A percentile compares a stretch with the other conserved stretches of the same genome.
These are phyloP conservation scores for Zaprionus camerounensis DNA, from an alignment of 1,140 invertebrate species.

Conservation along the genomic window DNA sequence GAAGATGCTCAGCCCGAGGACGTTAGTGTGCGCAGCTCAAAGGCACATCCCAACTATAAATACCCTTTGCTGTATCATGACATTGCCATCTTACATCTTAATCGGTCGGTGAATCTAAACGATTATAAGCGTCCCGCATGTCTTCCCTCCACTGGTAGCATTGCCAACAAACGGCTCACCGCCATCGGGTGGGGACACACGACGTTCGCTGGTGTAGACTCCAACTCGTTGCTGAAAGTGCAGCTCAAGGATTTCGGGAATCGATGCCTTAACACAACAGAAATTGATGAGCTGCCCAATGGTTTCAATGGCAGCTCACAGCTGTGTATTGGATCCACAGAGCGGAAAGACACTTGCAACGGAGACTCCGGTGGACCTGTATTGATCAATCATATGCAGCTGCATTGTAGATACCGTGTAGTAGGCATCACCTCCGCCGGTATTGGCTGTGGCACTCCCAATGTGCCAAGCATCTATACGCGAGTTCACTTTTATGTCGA, in stretches of 20 bases:
- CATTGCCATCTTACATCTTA: constrained; percentile 57
- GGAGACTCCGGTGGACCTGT: constrained; percentile 81
- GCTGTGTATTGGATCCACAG: constrained; percentile 88
- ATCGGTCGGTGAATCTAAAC: constrained; percentile 33
- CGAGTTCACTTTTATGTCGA: constrained; percentile 67
- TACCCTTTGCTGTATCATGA: constrained; percentile 58
- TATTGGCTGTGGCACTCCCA: constrained; percentile 61
- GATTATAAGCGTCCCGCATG: constrained; percentile 67
- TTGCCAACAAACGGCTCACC: constrained; percentile 30
- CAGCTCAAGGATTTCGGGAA: constrained; percentile 66
- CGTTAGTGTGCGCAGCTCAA: constrained; percentile 35
- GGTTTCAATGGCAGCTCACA: constrained; percentile 85
- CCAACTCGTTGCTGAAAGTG: constrained; percentile 85
- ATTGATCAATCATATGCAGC: constrained; percentile 54
- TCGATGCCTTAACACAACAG: constrained; percentile 60
- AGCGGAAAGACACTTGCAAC: constrained; percentile 84
- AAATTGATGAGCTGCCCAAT: constrained; percentile 70
- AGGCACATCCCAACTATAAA: constrained; percentile 55
- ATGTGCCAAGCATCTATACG: constrained; percentile 69
- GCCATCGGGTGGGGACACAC: constrained; percentile 66
- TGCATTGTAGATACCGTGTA: constrained; percentile 68
- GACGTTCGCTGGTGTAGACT: constrained; percentile 16
- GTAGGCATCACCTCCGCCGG: constrained; percentile 74
- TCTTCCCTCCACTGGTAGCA: constrained; percentile 47
- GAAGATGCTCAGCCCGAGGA: constrained; percentile 69